Evolutionary conservation across 64 coral and sea anemone species (phyloP), one percentile per base, ranked within the genome.

Genomic region (Cladopsammia gracilis): DNA sequence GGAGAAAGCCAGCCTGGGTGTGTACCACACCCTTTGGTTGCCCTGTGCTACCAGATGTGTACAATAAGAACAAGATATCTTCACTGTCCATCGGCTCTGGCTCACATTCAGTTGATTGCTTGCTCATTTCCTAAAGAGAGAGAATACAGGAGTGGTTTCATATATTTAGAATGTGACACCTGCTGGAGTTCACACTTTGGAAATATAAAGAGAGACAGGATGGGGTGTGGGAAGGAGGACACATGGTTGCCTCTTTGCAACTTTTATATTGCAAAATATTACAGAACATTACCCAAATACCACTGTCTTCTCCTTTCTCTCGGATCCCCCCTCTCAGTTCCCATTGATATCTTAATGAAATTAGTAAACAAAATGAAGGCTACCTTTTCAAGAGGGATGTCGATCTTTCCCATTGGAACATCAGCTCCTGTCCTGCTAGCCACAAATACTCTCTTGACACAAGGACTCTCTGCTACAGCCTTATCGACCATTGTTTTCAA

Each of bases 21-120:
- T 98, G 97, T 71, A 96, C 87, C 66, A 98, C 93, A 43, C 97
- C 97, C 82, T 98, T 98, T 25, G 97, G 94, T 85, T 96, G 91
- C 16, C 97, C 97, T 75, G 97, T 99, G 70, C 98, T 99, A 0
- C 98, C 98, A 48, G 98, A 99, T 0, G 98, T 99, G 77, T 99
- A 99, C 7, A 99, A 85, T 15, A 99, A 85, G 66, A 99, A 99
- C 71, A 99, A 61, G 15, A 89, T 78, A 56, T 99, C 98, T 71
- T 99, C 98, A 70, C 98, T 99, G 18, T 96, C 94, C 94, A 99
- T 89, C 64, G 91, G 75, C 54, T 99, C 98, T 14, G 94, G 90
- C 14, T 87, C 88, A 86, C 98, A 99, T 71, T 99, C 94, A 66
- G 75, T 72, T 19, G 83, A 72, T 16, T 99, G 90, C 8, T 96